These are phyloP conservation scores for Schrankia costaestrigalis DNA, from an alignment of 2,888 invertebrate species.

Conservation along the genomic window DNA sequence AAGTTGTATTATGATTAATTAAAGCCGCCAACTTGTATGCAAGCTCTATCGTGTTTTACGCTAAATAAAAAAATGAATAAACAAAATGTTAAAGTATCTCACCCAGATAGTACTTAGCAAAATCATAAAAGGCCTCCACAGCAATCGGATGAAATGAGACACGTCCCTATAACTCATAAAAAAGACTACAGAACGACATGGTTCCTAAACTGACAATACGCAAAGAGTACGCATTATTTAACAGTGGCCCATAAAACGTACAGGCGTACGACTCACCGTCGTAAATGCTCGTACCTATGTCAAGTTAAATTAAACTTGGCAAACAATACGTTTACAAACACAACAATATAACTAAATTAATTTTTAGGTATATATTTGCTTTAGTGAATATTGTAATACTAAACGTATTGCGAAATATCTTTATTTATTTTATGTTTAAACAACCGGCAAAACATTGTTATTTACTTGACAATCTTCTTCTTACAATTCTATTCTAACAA, in stretches of 20 bases:
- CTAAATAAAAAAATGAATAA: too few species aligned
- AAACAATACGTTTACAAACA: slow-evolving; percentile 31
- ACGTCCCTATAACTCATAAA: slow-evolving; percentile 61
- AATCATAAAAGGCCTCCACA: slow-evolving; percentile 31
- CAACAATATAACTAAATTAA: slow-evolving; percentile 24
- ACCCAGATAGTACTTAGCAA: slow-evolving; percentile 21
- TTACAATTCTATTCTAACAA: too few species aligned
- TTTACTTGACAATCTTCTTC: too few species aligned
- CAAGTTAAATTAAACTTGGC: slow-evolving; percentile 52
- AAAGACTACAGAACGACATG: slow-evolving; percentile 50
- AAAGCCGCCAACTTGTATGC: too few species aligned
- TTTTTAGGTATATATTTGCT: not conserved
- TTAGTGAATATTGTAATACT: too few species aligned
- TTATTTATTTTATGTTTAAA: too few species aligned
- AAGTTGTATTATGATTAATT: too few species aligned
- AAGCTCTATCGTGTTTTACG: too few species aligned
- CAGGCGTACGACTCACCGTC: slow-evolving; percentile 49
- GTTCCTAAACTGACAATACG: slow-evolving; percentile 52
- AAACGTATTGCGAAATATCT: too few species aligned
- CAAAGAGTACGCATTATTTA: slow-evolving; percentile 65
- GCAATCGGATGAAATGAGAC: slow-evolving; percentile 48
- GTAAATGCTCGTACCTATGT: slow-evolving; percentile 52
- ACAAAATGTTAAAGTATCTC: slow-evolving; percentile 9
- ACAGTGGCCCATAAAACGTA: slow-evolving; percentile 57
- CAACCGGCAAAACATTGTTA: too few species aligned